Conservation (phyloP, 2,888 invertebrate genomes). For the Patella caerulea region DNA sequence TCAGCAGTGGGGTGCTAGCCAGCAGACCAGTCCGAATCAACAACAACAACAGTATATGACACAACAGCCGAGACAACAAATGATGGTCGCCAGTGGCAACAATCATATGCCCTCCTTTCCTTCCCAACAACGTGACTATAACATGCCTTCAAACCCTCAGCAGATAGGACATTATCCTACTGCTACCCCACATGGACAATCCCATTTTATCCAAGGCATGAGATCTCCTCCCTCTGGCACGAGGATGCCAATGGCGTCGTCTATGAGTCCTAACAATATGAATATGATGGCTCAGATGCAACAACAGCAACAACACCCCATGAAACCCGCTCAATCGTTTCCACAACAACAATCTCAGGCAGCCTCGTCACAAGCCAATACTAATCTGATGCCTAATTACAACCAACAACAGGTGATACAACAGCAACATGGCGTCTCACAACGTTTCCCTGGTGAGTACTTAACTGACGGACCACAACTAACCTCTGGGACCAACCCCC, state of each 20-base stretch:
- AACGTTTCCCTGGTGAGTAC: conserved; percentile 25
- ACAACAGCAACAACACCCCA: conserved; percentile 11
- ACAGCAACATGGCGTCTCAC: conserved; percentile 26
- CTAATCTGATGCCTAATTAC: conserved; percentile 17
- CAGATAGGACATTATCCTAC: conserved; percentile 39
- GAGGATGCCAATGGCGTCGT: conserved; percentile 28
- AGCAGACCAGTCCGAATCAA: conserved; percentile 36
- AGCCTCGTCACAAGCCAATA: conserved; percentile 1
- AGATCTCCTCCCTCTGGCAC: conserved; percentile 39
- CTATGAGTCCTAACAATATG: conserved; percentile 24
- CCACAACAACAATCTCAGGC: conserved; percentile 35
- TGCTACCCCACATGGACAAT: conserved; percentile 11
- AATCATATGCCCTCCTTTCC: conserved; percentile 38
- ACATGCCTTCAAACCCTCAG: conserved; percentile 44
- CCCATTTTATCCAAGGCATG: conserved; percentile 49
- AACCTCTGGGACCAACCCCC: conserved; percentile 26
- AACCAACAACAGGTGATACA: not conserved
- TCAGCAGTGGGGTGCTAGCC: conserved; percentile 45
- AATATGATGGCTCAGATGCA: conserved; percentile 29
- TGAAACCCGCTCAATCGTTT: conserved; percentile 25
- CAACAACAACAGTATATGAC: conserved; percentile 38
- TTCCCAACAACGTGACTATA: conserved; percentile 51
- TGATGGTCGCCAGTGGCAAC: conserved; percentile 7
- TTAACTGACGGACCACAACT: conserved; percentile 30
- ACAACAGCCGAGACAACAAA: conserved; percentile 34